A percentile compares a stretch with the other conserved stretches of the same genome.
Evolutionary conservation across 2,113 vertebrate genomes (phyloP).

Genomic region (Aspiorhynchus laticeps): DNA sequence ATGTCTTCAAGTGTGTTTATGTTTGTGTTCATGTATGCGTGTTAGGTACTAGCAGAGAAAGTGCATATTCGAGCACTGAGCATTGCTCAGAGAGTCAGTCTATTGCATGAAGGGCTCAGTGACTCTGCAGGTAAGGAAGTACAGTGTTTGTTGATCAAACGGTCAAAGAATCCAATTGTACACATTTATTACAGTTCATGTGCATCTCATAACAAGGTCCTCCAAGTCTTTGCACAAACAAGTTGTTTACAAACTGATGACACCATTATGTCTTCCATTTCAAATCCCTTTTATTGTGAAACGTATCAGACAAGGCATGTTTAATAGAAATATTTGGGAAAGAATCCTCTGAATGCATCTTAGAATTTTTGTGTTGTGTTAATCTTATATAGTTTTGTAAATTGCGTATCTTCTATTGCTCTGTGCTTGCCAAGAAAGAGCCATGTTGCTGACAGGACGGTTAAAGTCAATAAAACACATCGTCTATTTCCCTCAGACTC

Average conservation of each 20-base stretch:
- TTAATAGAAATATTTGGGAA: background rate
- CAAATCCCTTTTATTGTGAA: background rate
- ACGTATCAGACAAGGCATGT: background rate
- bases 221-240: background rate
- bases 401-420: background rate
- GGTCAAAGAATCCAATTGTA: background rate
- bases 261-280: background rate
- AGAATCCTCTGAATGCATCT: background rate
- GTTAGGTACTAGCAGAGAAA: conserved; percentile 92
- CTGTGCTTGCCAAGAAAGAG: background rate
- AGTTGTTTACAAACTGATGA: background rate
- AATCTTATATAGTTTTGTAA: background rate
- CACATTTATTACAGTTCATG: background rate
- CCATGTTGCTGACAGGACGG: background rate
- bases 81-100: conserved; percentile 92
- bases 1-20: background rate
- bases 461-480: background rate
- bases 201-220: background rate
- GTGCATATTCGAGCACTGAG: conserved; percentile 89
- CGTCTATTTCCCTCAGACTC: conserved; percentile 70
- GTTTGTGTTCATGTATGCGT: conserved; percentile 43
- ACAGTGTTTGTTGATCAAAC: background rate
- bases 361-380: background rate
- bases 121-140: conserved; percentile 85
- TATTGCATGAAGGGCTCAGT: conserved; percentile 89